Evolutionary conservation across 2,888 invertebrate species (phyloP).

Genomic region (Scelioninae gen. 2): DNA sequence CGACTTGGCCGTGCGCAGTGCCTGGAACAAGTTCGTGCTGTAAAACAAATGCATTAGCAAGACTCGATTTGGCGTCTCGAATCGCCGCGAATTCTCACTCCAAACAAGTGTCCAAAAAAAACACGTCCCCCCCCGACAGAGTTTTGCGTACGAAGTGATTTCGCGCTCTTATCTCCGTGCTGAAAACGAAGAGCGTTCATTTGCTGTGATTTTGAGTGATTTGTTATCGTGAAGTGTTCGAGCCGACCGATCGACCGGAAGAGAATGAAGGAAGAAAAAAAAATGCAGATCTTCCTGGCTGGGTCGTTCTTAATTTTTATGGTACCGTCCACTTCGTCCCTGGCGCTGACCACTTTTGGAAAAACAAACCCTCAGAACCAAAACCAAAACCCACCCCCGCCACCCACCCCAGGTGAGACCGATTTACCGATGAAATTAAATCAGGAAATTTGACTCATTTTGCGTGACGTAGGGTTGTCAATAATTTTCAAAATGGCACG

Average conservation of each 20-base stretch:
- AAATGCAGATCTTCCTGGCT: conserved; percentile 59
- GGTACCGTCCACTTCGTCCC: conserved; percentile 76
- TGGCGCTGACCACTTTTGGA: conserved; percentile 83
- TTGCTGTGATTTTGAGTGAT: conserved; percentile 33
- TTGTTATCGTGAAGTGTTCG: conserved; percentile 33
- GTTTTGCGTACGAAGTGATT: too few species aligned
- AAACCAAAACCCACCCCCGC: conserved; percentile 75
- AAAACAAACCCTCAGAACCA: conserved; percentile 79
- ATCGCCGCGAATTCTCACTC: too few species aligned
- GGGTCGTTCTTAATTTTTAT: conserved; percentile 62
- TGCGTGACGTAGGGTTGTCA: too few species aligned
- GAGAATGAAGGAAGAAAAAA: conserved; percentile 60
- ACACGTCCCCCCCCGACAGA: too few species aligned
- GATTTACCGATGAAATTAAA: too few species aligned
- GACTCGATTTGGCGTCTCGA: too few species aligned
- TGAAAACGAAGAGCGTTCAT: not conserved
- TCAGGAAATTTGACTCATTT: too few species aligned
- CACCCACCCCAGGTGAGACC: conserved; percentile 78
- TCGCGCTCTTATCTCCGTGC: too few species aligned
- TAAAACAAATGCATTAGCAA: conserved; percentile 59
- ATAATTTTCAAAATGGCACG: too few species aligned
- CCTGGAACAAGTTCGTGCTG: conserved; percentile 62
- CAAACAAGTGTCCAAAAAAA: too few species aligned
- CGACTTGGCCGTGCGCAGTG: conserved; percentile 72
- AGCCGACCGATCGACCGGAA: too few species aligned